Evolutionary conservation across 2,113 vertebrate genomes (phyloP), one percentile per base, ranked within the genome.

Genomic region (Tilapia sparmanii): DNA sequence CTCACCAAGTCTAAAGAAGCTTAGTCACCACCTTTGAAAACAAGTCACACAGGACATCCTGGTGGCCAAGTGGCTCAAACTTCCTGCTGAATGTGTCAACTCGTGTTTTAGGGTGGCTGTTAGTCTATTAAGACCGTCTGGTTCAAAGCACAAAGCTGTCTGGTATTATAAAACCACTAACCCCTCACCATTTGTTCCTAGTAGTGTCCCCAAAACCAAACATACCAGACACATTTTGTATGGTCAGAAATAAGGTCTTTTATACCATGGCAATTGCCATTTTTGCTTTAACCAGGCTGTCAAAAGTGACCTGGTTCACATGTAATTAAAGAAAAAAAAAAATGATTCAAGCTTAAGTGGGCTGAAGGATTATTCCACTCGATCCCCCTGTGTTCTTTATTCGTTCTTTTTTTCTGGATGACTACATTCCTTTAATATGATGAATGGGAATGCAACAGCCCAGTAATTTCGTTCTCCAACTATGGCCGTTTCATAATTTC

Each of bases 11-110:
- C 82, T 79, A 55, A 94, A 90, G 82, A 86, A 89, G 81, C 88
- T 92, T 89, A 80, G 24, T 79, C 47, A 8, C 53, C 47, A 18
- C 86, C 93, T 95, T 95, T 94, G 91, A 94, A 90, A 92, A 90
- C 80, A 29, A 91, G 86, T 92, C 91, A 89, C 88, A 93, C 94
- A 96, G 95, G 95, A 96, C 80, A 81, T 93, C 91, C 90, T 85
- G 91, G 88, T 86, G 83, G 87, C 92, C 95, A 95, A 95, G 92
- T 94, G 94, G 91, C 81, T 90, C 83, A 54, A 80, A 90, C 93
- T 95, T 95, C 93, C 95, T 93, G 86, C 55, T 79, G 91, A 80
- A 88, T 94, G 90, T 90, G 88, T 92, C 94, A 92, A 93, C 87
- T 95, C 54, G 31, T 81, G 61, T 86, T 91, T 92, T 90, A 93